Base-by-base conservation (phyloP, 2,113 vertebrate species). In the Lampris megalopsis region DNA sequence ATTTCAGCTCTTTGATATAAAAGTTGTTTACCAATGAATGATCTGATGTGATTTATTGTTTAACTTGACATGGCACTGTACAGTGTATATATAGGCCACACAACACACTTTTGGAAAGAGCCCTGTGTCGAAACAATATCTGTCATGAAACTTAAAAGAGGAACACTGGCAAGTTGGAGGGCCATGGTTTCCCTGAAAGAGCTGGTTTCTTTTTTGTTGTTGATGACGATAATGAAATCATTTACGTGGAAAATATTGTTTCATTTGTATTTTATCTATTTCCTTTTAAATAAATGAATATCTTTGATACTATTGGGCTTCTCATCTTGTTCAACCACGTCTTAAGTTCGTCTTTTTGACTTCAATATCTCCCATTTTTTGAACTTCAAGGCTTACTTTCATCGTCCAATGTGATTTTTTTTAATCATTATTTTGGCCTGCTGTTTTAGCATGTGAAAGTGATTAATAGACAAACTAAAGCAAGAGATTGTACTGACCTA, bases 251-350 rank as follows among this genome's bases (percentile, higher is more conserved):
- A 68, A 84, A 82, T 80, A 80, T 90, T 77, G 65, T 83, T 90
- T 89, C 84, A 88, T 89, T 92, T 90, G 85, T 90, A 86, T 81
- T 65, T 64, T 82, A 84, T 89, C 82, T 73, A 79, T 88, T 86
- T 90, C 80, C 75, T 93, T 91, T 92, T 75, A 74, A 92, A 92
- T 92, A 92, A 92, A 93, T 86, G 64, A 91, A 80, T 84, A 90
- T 91, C 80, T 90, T 92, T 92, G 84, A 85, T 92, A 91, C 84
- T 86, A 91, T 75, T 88, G 68, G 8, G 40, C 63, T 72, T 73
- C 77, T 72, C 35, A 68, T 84, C 79, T 79, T 85, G 76, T 87
- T 83, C 71, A 73, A 85, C 82, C 76, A 47, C n/a, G 59, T 45
- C 9, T 24, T 37, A 1, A 36, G 53, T 76, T 84, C 49, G 24